Percentiles rank a stretch among this genome's conserved stretches.
These are phyloP conservation scores for Micromys minutus DNA, from an alignment of 2,113 vertebrate species.

Conservation along the genomic window DNA sequence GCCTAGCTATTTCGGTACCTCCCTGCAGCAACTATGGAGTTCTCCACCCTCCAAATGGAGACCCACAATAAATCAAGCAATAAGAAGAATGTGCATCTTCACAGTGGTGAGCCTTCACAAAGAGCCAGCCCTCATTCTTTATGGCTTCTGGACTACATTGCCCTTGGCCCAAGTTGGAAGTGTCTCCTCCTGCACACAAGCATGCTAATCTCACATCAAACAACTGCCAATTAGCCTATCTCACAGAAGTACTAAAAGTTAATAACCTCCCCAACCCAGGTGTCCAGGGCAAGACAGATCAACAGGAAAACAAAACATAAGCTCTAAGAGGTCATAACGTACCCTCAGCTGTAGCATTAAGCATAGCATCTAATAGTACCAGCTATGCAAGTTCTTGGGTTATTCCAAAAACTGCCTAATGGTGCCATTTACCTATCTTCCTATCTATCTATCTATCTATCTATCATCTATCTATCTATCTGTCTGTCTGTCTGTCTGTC, in stretches of 20 bases:
- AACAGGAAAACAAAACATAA: not conserved
- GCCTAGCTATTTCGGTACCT: not conserved
- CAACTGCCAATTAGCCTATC: not conserved
- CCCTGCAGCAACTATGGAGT: not conserved
- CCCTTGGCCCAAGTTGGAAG: fast-evolving
- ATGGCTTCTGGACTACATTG: not conserved
- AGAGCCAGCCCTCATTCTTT: not conserved
- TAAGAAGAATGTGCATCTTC: not conserved
- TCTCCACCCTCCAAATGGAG: not conserved
- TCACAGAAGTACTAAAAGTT: not conserved
- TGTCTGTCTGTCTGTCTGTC: too few relatives aligned
- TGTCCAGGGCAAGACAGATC: too few relatives aligned
- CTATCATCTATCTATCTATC: too few relatives aligned
- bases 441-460: too few relatives aligned
- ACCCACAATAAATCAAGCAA: not conserved
- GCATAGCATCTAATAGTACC: not conserved
- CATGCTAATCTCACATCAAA: not conserved
- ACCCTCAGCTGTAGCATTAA: not conserved
- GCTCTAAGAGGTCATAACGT: not conserved
- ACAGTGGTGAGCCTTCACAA: not conserved
- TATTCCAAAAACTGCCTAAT: not conserved
- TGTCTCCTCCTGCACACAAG: not conserved
- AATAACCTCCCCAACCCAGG: not conserved
- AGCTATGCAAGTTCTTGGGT: not conserved
- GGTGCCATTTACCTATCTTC: not conserved